phyloP scores from a whole-genome alignment of 2,888 invertebrate genomes.

The Agrochola litura region DNA sequence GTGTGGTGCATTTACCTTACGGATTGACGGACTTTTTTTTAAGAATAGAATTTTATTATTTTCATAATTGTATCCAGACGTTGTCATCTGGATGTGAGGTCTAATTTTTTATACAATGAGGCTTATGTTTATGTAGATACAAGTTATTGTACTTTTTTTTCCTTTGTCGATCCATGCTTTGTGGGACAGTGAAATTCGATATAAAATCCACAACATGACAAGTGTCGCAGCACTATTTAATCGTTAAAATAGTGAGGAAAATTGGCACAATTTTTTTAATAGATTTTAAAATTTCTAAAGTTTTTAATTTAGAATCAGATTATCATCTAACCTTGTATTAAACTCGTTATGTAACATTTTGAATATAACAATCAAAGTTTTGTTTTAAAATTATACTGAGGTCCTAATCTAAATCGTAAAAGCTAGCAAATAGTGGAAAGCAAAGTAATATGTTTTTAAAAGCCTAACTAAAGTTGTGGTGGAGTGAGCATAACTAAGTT shows the following conservation, averaged over 20 bases:
- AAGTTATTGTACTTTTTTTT: not conserved
- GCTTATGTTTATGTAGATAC: not conserved
- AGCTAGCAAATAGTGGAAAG: conserved; percentile 25
- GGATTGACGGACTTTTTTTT: conserved; percentile 44
- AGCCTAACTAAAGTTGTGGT: conserved; percentile 65
- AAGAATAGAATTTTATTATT: conserved; percentile 30
- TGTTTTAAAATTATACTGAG: conserved; percentile 17
- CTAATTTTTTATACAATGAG: not conserved
- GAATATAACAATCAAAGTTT: conserved; percentile 23
- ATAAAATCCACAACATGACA: not conserved
- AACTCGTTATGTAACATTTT: not conserved
- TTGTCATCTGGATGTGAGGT: conserved; percentile 21
- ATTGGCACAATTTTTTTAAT: not conserved
- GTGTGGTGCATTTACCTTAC: conserved; percentile 63
- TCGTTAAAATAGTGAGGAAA: not conserved
- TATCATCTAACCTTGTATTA: conserved; percentile 3
- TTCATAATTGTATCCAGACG: conserved; percentile 24
- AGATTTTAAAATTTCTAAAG: not conserved
- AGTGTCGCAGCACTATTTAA: conserved; percentile 8
- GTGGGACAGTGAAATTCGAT: not conserved
- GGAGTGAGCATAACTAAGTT: conserved; percentile 59
- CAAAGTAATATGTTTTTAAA: conserved; percentile 56
- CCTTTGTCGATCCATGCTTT: no score
- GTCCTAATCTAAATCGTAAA: conserved; percentile 34
- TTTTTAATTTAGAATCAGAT: conserved; percentile 4